A percentile compares a stretch with the other conserved stretches of the same genome.
Conservation (phyloP, 2,888 invertebrate species). For the Stomorhina lunata region DNA sequence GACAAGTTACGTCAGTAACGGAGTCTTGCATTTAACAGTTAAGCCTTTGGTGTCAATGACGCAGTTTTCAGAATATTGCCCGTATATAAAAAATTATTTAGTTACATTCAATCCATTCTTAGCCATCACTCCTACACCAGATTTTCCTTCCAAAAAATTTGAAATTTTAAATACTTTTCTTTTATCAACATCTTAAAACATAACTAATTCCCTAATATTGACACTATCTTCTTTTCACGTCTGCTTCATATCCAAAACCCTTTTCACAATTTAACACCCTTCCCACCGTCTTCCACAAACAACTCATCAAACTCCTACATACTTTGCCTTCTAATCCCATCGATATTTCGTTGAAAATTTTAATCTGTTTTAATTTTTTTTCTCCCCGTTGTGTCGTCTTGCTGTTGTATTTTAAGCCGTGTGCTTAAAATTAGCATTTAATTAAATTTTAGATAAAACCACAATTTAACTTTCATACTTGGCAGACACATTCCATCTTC, state of each 20-base stretch:
- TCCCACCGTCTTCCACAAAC: neutral
- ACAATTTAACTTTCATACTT: constrained; percentile 65
- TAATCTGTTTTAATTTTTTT: constrained; percentile 46
- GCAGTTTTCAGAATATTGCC: too few relatives aligned
- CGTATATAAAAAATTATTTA: too few relatives aligned
- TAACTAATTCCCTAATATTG: too few relatives aligned
- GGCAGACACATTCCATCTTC: constrained; percentile 54
- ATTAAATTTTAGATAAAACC: constrained; percentile 66
- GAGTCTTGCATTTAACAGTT: too few relatives aligned
- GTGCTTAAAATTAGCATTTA: constrained; percentile 66
- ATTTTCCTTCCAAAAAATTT: too few relatives aligned
- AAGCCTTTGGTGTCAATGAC: too few relatives aligned
- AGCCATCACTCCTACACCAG: too few relatives aligned
- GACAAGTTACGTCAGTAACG: too few relatives aligned
- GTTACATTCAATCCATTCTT: too few relatives aligned
- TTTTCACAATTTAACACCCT: constrained; percentile 19
- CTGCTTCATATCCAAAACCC: constrained; percentile 20
- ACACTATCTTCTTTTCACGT: neutral
- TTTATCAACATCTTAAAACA: too few relatives aligned
- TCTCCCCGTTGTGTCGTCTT: neutral
- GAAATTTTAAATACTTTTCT: too few relatives aligned
- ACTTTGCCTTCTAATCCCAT: constrained; percentile 43
- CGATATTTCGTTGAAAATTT: constrained; percentile 64
- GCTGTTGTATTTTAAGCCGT: constrained; percentile 60
- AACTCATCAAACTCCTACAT: neutral